phyloP scores from a whole-genome alignment of 2,797 vertebrate species.

The Alauda arvensis region DNA sequence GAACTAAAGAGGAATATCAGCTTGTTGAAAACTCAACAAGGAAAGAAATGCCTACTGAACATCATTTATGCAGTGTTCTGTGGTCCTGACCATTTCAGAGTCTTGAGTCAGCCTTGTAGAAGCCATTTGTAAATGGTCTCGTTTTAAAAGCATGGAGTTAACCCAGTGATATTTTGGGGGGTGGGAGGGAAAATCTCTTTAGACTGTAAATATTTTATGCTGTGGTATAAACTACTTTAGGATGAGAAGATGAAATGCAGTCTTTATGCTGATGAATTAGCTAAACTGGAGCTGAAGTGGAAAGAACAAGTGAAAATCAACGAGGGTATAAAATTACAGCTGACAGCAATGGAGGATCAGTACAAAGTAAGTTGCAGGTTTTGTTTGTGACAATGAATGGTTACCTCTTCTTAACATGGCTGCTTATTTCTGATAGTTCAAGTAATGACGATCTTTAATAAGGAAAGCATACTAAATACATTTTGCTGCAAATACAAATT shows the following conservation, averaged over 20 bases:
- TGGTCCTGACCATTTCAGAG: background rate
- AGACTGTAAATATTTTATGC: slow-evolving; percentile 2
- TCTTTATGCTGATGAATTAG: slow-evolving; percentile 89
- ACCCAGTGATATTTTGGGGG: background rate
- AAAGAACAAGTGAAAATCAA: slow-evolving; percentile 92
- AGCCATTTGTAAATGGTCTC: background rate
- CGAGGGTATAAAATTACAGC: slow-evolving; percentile 84
- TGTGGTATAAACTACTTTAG: slow-evolving; percentile 61
- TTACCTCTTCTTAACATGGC: background rate
- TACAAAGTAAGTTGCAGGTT: slow-evolving; percentile 80
- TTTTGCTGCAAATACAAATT: background rate
- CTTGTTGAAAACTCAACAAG: background rate
- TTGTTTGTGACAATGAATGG: background rate
- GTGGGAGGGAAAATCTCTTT: background rate
- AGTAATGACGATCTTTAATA: background rate
- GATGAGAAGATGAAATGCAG: slow-evolving; percentile 90
- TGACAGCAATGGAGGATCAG: slow-evolving; percentile 86
- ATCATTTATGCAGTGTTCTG: background rate
- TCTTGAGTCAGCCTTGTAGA: background rate
- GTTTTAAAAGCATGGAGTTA: background rate
- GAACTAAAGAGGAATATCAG: background rate
- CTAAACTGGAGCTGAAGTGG: slow-evolving; percentile 91
- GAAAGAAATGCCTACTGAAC: background rate
- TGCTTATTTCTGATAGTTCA: background rate
- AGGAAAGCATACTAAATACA: background rate